Evolutionary conservation across 2,888 invertebrate genomes (phyloP), one percentile per base, ranked within the genome.

Genomic region (Apantesis nais): DNA sequence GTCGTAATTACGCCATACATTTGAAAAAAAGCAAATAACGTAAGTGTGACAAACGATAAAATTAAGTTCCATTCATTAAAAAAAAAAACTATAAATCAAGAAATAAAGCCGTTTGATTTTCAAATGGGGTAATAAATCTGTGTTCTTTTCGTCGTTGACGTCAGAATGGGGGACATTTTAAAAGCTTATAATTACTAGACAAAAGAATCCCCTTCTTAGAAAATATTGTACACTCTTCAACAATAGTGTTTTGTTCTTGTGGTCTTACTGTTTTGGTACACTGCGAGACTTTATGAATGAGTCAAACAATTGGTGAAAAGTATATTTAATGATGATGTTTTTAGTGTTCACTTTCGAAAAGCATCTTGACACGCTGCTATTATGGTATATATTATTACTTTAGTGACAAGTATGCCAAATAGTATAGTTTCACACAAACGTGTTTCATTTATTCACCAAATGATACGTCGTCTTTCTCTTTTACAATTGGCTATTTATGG

Each of bases 231-330:
- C 80, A 82, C 84, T 85, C 83, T 81, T 83, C 83, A 65, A 82
- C 83, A 81, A 83, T 72, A 81, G 82, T 78, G 75, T 81, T 82
- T 79, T 82, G 74, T 89, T 84, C 83, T 84, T 90, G 92, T 81
- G 92, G 92, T 91, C 83, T 83, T 83, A 83, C 86, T 92, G 89
- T 92, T 92, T 91, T 86, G 82, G 80, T 89, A 88, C 86, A 82
- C 75, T 68, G 76, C 62, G 70, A 74, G 75, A 79, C 79, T 78
- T 79, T 78, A 83, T 87, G 85, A 88, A 89, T 85, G 82, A 82
- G 70, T 62, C 8, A 7, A 7, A 37, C 3, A n/a, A 4, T 67
- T 67, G 41, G 52, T 71, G 48, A 11, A 79, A 77, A 78, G 62
- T 74, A 52, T 34, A 14, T 71, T 68, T 58, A 75, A 74, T 65